A percentile compares a stretch with the other conserved stretches of the same genome.
Conservation (phyloP, 2,797 vertebrate species). For the Hydrocynus forskahlii region DNA sequence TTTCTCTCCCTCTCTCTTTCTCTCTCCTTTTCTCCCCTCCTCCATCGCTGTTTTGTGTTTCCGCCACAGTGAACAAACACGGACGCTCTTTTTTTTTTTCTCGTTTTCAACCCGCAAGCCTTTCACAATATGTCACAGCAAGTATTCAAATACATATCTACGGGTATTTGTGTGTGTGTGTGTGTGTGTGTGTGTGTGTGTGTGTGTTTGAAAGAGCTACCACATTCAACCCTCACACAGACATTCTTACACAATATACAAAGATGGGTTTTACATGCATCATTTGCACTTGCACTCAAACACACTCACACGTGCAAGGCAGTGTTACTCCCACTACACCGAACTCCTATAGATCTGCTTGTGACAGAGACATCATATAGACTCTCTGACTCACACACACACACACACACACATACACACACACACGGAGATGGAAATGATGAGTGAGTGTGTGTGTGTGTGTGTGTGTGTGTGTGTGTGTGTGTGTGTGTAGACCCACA, state of each 20-base stretch:
- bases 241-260: constrained; percentile 10
- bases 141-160: constrained; percentile 30
- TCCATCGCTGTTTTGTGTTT: constrained; percentile 60
- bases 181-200: too few relatives aligned
- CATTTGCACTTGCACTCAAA: constrained; percentile 9
- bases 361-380: neutral
- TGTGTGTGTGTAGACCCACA: constrained; percentile 36
- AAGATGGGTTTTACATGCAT: constrained; percentile 19
- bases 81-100: constrained; percentile 36
- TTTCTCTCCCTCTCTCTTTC: constrained; percentile 12
- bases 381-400: constrained; percentile 14
- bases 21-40: constrained; percentile 14
- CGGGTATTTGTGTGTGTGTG: constrained; percentile 12
- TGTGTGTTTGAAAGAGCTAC: constrained; percentile 9
- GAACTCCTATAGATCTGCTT: neutral
- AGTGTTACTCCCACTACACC: neutral
- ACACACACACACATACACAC: constrained; percentile 25
- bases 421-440: too few relatives aligned
- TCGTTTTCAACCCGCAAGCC: constrained; percentile 55
- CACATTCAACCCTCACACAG: constrained; percentile 16
- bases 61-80: constrained; percentile 63
- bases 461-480: too few relatives aligned
- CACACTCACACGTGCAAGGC: too few relatives aligned
- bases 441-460: too few relatives aligned
- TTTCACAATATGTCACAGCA: constrained; percentile 43